Evolutionary conservation across 1,140 invertebrate species (phyloP), one percentile per base, ranked within the genome.

Genomic region (Drosophila oshimai): DNA sequence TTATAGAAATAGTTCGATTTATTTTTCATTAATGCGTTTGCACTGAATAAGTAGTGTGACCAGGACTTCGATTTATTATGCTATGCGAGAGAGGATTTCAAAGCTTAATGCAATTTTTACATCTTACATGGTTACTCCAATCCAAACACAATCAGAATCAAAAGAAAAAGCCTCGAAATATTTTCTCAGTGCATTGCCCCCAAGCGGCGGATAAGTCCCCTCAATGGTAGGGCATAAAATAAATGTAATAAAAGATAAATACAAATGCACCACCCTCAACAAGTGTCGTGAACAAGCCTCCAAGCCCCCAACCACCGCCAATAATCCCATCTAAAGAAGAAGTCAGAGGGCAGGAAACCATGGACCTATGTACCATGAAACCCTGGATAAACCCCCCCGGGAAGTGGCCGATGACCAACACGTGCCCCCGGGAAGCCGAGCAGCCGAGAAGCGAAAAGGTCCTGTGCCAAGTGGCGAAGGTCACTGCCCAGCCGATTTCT

Each of bases 401-500:
- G 28, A 24, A 17, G 44, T 46, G 42, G 13, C 22, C 37, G 53
- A 20, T 58, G 53, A 62, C 55, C 55, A 57, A 67, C 62, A 67
- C 58, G 62, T 65, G 61, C 61, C 61, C 41, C 31, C 13, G 15
- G 22, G 7, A n/a, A n/a, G n/a, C n/a, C n/a, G n/a, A n/a, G 20
- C 44, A n/a, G 10, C n/a, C 20, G n/a, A 4, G 41, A n/a, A n/a
- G n/a, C n/a, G n/a, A 6, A 42, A 33, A 44, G 37, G 37, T 33
- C 39, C 28, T 18, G 49, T 29, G 78, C 74, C 78, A 72, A 44
- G 62, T 69, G 65, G 65, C 81, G 69, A 81, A 83, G 83, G 83
- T 87, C 83, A 88, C 78, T 88, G 83, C 65, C 58, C 68, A 87
- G 53, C 22, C 62, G 61, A 88, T 78, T 89, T 88, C 84, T 87